A percentile compares a stretch with the other conserved stretches of the same genome.
Evolutionary conservation across 1,140 invertebrate species (phyloP).

Genomic region (Drosophila simulans): DNA sequence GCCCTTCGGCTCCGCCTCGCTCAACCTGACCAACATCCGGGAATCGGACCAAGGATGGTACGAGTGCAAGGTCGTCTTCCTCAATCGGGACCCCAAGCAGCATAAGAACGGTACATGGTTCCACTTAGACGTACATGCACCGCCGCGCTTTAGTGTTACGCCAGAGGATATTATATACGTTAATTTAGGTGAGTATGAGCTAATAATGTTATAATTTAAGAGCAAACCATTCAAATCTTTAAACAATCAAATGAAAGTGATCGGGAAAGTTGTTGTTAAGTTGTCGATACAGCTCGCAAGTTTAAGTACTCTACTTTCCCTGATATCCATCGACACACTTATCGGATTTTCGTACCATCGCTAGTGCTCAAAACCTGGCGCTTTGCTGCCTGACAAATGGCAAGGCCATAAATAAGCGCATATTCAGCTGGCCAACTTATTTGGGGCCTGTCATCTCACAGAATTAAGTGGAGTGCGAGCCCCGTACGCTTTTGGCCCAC

Average conservation of each 20-base stretch:
- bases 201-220: not conserved
- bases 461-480: slow-evolving; percentile 59
- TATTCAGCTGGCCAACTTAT: slow-evolving; percentile 46
- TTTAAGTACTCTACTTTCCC: too few relatives aligned
- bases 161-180: slow-evolving; percentile 98
- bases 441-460: slow-evolving; percentile 48
- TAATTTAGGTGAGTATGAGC: slow-evolving; percentile 88
- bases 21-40: slow-evolving; percentile 96
- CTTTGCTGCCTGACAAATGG: slow-evolving; percentile 15
- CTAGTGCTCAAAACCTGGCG: not conserved
- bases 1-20: slow-evolving; percentile 94
- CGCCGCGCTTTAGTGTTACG: slow-evolving; percentile 96
- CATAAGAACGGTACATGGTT: slow-evolving; percentile 98
- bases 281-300: too few relatives aligned
- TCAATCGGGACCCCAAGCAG: slow-evolving; percentile 95
- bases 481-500: slow-evolving; percentile 7
- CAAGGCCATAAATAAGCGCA: slow-evolving; percentile 46
- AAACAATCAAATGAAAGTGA: not conserved
- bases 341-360: not conserved
- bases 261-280: too few relatives aligned
- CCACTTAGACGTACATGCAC: slow-evolving; percentile 97
- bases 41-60: slow-evolving; percentile 98
- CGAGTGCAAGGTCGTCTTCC: slow-evolving; percentile 97
- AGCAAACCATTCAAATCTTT: not conserved
- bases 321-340: too few relatives aligned